Conservation (phyloP, 2,888 invertebrate genomes). For the Cantharis nigra region DNA sequence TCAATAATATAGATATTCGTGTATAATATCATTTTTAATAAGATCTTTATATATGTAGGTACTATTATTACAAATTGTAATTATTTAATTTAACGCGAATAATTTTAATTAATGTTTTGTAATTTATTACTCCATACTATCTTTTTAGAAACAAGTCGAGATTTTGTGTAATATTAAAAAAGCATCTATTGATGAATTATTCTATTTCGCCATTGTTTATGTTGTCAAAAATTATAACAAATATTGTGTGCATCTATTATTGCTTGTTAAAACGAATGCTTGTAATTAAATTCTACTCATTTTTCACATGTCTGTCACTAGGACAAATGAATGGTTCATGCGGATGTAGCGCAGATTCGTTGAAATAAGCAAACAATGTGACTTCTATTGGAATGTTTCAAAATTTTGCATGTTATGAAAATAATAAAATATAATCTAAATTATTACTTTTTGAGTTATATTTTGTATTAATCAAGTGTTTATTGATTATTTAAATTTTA, state of each 20-base stretch:
- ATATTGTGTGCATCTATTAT: conserved; percentile 14
- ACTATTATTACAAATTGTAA: too few relatives aligned
- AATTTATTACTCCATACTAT: too few relatives aligned
- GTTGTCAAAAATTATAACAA: not conserved
- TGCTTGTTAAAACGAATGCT: conserved; percentile 22
- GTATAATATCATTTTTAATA: too few relatives aligned
- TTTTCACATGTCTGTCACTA: conserved; percentile 18
- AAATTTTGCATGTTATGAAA: conserved; percentile 7
- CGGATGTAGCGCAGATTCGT: conserved; percentile 25
- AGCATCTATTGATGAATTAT: not conserved
- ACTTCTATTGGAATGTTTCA: conserved; percentile 7
- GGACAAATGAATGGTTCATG: conserved; percentile 20
- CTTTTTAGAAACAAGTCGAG: not conserved
- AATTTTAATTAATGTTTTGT: too few relatives aligned
- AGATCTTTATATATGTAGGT: too few relatives aligned
- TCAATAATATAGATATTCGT: too few relatives aligned
- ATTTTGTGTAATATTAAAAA: not conserved
- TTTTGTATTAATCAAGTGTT: not conserved
- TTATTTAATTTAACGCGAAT: too few relatives aligned
- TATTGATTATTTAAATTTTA: not conserved
- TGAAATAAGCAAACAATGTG: conserved; percentile 23
- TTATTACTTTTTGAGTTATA: not conserved
- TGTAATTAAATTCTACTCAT: conserved; percentile 27
- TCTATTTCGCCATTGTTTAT: not conserved
- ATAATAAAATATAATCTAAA: not conserved